Conservation (phyloP, 2,113 vertebrate genomes). For the Tragelaphus strepsiceros region DNA sequence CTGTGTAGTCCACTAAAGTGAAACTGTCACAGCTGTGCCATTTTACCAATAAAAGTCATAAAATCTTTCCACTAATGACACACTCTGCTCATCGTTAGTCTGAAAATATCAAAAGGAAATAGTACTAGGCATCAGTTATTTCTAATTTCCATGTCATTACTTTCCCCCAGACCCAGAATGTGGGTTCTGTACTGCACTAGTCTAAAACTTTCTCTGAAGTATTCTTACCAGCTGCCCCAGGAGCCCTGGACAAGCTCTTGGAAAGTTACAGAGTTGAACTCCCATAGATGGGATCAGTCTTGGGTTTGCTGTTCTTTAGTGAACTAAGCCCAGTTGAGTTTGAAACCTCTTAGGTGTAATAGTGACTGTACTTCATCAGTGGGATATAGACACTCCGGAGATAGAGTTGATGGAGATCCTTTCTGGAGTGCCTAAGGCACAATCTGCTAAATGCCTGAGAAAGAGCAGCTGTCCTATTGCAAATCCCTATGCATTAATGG, state of each 20-base stretch:
- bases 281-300: neutral
- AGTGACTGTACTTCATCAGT: slow-evolving; percentile 24
- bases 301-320: neutral
- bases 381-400: neutral
- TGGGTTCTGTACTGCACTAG: neutral
- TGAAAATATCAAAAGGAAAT: slow-evolving; percentile 36
- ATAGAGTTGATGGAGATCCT: neutral
- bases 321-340: neutral
- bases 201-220: slow-evolving; percentile 53
- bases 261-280: slow-evolving; percentile 45
- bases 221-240: slow-evolving; percentile 30
- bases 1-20: slow-evolving; percentile 1
- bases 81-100: neutral
- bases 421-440: neutral
- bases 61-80: neutral
- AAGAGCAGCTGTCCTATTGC: neutral
- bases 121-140: slow-evolving; percentile 26
- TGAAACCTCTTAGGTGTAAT: slow-evolving; percentile 36
- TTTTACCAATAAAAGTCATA: slow-evolving; percentile 37
- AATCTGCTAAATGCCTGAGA: neutral
- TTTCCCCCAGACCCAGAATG: neutral
- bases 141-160: slow-evolving; percentile 45
- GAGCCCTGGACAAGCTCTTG: slow-evolving; percentile 52
- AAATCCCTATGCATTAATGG: neutral
- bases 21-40: slow-evolving; percentile 8